These are phyloP conservation scores for Strigops habroptila DNA, from an alignment of 2,113 vertebrate species.

Conservation along the genomic window DNA sequence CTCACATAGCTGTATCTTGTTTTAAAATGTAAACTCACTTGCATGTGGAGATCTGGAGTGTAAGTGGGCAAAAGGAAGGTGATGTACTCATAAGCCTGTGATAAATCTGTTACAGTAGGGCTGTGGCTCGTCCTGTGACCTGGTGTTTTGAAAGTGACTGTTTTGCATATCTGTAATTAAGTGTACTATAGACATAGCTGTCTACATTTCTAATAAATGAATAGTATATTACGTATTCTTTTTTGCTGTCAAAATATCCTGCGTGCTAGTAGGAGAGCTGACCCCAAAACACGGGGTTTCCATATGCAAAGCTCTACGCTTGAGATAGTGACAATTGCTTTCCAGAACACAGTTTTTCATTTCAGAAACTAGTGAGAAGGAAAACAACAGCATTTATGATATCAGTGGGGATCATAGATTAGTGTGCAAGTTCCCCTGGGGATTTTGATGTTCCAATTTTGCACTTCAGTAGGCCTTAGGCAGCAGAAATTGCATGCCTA, in stretches of 20 bases:
- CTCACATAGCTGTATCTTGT: neutral
- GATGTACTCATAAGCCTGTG: neutral
- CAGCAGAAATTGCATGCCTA: conserved; percentile 1
- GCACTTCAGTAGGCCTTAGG: neutral
- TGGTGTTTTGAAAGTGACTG: neutral
- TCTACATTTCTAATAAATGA: neutral
- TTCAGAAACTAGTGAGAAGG: neutral
- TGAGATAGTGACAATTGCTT: neutral
- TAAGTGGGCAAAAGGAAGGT: neutral
- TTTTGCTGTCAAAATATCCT: neutral
- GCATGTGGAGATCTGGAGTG: neutral
- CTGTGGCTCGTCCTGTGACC: neutral
- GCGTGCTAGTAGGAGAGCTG: neutral
- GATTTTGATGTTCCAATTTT: neutral
- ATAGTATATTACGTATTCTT: neutral
- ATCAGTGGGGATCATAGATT: neutral
- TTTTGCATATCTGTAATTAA: neutral
- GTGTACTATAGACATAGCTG: neutral
- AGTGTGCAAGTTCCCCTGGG: neutral
- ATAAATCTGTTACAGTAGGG: neutral
- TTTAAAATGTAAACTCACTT: neutral
- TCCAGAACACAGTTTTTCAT: neutral
- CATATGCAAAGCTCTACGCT: neutral
- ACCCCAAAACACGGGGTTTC: neutral
- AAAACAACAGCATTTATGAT: neutral